phyloP scores from a whole-genome alignment of 2,113 vertebrate genomes.

The Erythrocercus mccallii region DNA sequence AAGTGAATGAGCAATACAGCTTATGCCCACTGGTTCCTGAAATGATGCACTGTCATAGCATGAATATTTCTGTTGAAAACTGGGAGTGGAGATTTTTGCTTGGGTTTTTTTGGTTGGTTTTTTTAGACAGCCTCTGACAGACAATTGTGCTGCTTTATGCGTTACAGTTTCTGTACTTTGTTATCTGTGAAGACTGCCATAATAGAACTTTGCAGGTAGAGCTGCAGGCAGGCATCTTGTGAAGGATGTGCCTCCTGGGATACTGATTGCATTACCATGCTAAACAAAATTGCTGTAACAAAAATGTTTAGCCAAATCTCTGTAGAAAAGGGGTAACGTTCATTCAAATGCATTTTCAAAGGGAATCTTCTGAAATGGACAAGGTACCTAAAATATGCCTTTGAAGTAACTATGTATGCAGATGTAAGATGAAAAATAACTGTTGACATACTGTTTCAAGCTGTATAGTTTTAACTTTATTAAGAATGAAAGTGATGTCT shows the following conservation, averaged over 20 bases:
- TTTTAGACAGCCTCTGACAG: background rate
- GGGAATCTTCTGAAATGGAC: background rate
- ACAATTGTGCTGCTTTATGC: background rate
- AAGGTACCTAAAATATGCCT: background rate
- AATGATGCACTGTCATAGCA: constrained; percentile 36
- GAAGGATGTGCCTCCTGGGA: constrained; percentile 5
- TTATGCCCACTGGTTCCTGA: constrained; percentile 49
- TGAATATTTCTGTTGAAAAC: background rate
- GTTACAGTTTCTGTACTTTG: background rate
- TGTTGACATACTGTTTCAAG: background rate
- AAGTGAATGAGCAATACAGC: constrained; percentile 59
- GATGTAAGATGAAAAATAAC: background rate
- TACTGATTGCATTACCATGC: constrained; percentile 15
- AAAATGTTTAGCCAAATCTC: constrained; percentile 24
- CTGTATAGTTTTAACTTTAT: background rate
- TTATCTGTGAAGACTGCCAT: background rate
- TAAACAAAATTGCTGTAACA: constrained; percentile 44
- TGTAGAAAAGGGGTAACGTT: background rate
- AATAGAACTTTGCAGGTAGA: background rate
- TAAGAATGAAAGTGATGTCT: background rate
- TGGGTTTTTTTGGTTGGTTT: background rate
- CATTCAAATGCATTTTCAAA: constrained; percentile 14
- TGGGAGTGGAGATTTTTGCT: background rate
- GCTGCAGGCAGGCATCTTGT: background rate
- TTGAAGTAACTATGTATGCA: background rate